Base-by-base conservation (phyloP, 2,888 invertebrate genomes). In the Cistogaster globosa region DNA sequence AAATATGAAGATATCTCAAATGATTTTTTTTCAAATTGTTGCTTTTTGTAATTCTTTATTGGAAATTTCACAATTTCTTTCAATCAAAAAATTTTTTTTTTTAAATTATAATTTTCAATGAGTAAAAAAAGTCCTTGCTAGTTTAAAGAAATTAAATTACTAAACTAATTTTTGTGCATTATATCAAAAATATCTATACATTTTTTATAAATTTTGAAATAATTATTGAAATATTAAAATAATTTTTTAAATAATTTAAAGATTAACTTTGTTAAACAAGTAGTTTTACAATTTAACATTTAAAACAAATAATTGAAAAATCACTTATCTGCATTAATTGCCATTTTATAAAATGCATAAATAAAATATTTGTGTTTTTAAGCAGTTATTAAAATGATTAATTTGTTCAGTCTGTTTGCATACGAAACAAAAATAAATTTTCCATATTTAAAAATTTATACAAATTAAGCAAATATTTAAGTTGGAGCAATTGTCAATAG, bases 381-480 rank as follows among this genome's bases (percentile, higher is more conserved):
- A 26, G 58, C 26, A 42, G 18, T 48, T 63, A 65, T 65, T 48
- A 71, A 51, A 72, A 36, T 63, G 18, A 12, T 55, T 63, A 48
- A 51, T 77, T 53, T 38, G 53, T n/a, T 45, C 45, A 45, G 14
- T 32, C 53, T 69, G 26, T 63, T 38, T 67, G 32, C n/a, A 20
- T 1, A 42, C 38, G 53, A 65, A 68, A 60, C 12, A 55, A 57
- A 57, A 79, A 79, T 26, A 48, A 71, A 53, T 42, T 11, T 81
- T 63, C 26, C 62, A 62, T 69, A 75, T 69, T 58, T 48, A 53
- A 58, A 36, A 51, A 58, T 79, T 63, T 36, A 57, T 72, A 32
- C 48, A 63, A 69, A 81, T 81, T 55, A 69, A 81, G 18, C 57
- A 67, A 67, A 77, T 77, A 77, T 77, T 77, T 32, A 42, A 20